phyloP scores from a whole-genome alignment of 2,888 invertebrate genomes.

The Dusona sp. region DNA sequence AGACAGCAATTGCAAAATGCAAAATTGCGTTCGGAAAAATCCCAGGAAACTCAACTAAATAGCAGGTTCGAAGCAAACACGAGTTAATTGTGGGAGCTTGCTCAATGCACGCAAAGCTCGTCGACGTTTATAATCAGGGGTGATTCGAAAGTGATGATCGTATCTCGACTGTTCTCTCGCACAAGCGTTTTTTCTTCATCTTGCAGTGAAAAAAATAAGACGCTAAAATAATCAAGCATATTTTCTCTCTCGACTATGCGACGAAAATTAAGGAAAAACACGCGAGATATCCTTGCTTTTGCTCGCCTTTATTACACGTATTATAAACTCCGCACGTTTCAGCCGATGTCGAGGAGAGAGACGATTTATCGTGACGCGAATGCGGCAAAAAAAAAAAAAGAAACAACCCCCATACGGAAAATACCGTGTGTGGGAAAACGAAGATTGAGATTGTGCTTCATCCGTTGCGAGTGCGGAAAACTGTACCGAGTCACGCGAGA shows the following conservation, averaged over 20 bases:
- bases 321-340: conserved; percentile 45
- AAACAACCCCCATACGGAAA: conserved; percentile 47
- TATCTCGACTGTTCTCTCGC: conserved; percentile 34
- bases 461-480: conserved; percentile 55
- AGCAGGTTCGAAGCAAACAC: conserved; percentile 23
- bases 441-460: conserved; percentile 64
- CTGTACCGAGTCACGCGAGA: conserved; percentile 62
- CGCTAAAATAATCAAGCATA: conserved; percentile 57
- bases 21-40: conserved; percentile 7
- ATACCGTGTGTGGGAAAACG: conserved; percentile 61
- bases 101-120: conserved; percentile 44
- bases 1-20: background rate
- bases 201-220: conserved; percentile 39
- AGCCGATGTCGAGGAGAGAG: conserved; percentile 15
- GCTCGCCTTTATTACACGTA: conserved; percentile 57
- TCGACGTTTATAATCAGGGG: conserved; percentile 53
- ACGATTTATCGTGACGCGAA: conserved; percentile 56
- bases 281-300: conserved; percentile 72
- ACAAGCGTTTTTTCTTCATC: conserved; percentile 24
- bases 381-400: conserved; percentile 1
- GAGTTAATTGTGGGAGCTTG: conserved; percentile 36
- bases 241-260: conserved; percentile 56
- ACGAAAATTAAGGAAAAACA: conserved; percentile 78
- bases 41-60: conserved; percentile 32
- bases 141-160: conserved; percentile 46